Base-by-base conservation (phyloP, 2,888 invertebrate species). In the Drosophila mimetica region DNA sequence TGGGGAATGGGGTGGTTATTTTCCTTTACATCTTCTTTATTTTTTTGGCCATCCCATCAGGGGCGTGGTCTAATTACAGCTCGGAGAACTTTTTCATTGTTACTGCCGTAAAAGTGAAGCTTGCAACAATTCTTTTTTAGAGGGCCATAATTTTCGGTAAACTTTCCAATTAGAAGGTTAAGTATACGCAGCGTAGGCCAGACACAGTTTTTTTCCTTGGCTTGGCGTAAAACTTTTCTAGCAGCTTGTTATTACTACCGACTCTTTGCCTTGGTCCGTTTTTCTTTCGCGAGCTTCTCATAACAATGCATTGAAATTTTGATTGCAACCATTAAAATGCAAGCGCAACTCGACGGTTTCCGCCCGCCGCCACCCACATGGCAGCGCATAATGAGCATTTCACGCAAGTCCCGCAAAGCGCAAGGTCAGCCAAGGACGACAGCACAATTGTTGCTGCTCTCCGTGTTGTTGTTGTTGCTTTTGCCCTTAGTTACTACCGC, bases 271-370 rank as follows among this genome's bases (percentile, higher is more conserved):
- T 36, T 54, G 18, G 48, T 18, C 32, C n/a, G 37, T 8, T 75
- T 50, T 70, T 74, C 72, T 69, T 66, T 61, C 63, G 55, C 28
- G 50, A 67, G 39, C 37, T 48, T 44, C 57, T 50, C 67, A 60
- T 69, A 79, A 76, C 86, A 86, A 75, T 86, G 78, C 81, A 84
- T 83, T 74, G 61, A 75, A 83, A 83, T 86, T 80, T 81, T 86
- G 83, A 84, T 82, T 86, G 84, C 82, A 75, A 66, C 74, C 81
- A 82, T 86, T 86, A 83, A 82, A 80, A 80, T 86, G 78, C 81
- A 74, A 69, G 81, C 69, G 50, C 59, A 71, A 51, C 86, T 79
- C 76, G 76, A 76, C 71, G 63, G 54, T 47, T 34, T 14, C 47
- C 66, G 41, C 63, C 47, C 52, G 32, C 47, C 11, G 7, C 41